phyloP scores from a whole-genome alignment of 2,888 invertebrate genomes.

The Synergus gifuensis region DNA sequence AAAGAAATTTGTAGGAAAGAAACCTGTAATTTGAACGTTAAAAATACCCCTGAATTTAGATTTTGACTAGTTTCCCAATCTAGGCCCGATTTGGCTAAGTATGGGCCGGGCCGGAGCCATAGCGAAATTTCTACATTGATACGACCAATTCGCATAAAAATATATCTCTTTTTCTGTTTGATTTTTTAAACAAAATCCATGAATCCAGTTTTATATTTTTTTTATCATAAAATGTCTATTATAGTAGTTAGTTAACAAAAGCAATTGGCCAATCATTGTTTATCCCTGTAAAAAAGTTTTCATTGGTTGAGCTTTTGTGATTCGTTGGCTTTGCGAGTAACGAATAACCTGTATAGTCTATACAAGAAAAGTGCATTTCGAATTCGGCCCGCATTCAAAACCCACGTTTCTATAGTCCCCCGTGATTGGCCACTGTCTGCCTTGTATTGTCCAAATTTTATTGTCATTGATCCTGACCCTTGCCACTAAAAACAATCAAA shows the following conservation, averaged over 20 bases:
- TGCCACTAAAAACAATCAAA: conserved; percentile 2
- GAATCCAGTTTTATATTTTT: neutral
- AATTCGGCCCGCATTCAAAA: conserved; percentile 9
- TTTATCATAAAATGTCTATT: neutral
- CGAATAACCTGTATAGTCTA: conserved; percentile 1
- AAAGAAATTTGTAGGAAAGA: no score
- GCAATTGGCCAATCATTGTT: conserved; percentile 15
- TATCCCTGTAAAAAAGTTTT: conserved; percentile 9
- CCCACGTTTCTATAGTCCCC: neutral
- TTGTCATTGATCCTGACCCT: conserved; percentile 22
- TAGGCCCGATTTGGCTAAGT: no score
- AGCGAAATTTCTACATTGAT: no score
- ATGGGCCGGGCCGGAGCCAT: no score
- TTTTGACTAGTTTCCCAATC: no score
- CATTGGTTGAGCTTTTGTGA: conserved; percentile 11
- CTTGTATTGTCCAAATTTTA: conserved; percentile 14
- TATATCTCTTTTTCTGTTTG: no score
- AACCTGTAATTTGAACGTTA: no score
- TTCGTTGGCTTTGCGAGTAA: conserved; percentile 8
- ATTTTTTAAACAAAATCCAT: neutral
- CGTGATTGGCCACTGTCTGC: conserved; percentile 6
- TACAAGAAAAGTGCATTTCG: neutral
- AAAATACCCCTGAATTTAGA: no score
- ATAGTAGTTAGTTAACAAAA: neutral
- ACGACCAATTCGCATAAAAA: no score